phyloP scores from a whole-genome alignment of 2,113 vertebrate genomes.

The Oncorhynchus tshawytscha region DNA sequence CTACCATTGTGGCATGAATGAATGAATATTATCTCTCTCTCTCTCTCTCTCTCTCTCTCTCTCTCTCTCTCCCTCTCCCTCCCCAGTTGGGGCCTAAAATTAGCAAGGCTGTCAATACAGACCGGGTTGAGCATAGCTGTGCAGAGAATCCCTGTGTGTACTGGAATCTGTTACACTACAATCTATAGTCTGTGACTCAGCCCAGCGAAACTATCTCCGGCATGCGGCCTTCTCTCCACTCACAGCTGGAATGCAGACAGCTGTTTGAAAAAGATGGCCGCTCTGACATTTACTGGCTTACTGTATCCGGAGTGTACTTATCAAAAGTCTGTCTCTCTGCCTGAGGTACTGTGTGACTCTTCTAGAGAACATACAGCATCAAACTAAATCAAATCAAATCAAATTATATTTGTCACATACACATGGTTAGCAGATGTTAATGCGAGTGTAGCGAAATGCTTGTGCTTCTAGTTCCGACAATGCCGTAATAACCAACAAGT shows the following conservation, averaged over 20 bases:
- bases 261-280: background rate
- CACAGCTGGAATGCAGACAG: background rate
- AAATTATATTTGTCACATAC: too few species aligned
- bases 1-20: background rate
- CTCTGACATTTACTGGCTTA: background rate
- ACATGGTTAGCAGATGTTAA: too few species aligned
- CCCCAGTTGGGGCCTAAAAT: conserved; percentile 10
- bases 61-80: too few species aligned
- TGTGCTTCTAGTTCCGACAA: too few species aligned
- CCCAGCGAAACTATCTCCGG: background rate
- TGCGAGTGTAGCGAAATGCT: too few species aligned
- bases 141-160: background rate
- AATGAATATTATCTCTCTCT: background rate
- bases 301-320: background rate
- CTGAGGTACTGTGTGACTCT: too few species aligned
- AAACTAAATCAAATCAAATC: too few species aligned
- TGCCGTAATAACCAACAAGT: too few species aligned
- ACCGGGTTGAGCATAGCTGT: conserved; percentile 29
- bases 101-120: conserved; percentile 30
- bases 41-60: too few species aligned
- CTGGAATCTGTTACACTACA: background rate
- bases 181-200: too few species aligned
- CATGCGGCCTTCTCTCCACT: background rate
- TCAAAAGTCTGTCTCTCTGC: background rate
- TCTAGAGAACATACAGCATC: too few species aligned